phyloP scores from a whole-genome alignment of 2,113 vertebrate genomes.

The Menura novaehollandiae region DNA sequence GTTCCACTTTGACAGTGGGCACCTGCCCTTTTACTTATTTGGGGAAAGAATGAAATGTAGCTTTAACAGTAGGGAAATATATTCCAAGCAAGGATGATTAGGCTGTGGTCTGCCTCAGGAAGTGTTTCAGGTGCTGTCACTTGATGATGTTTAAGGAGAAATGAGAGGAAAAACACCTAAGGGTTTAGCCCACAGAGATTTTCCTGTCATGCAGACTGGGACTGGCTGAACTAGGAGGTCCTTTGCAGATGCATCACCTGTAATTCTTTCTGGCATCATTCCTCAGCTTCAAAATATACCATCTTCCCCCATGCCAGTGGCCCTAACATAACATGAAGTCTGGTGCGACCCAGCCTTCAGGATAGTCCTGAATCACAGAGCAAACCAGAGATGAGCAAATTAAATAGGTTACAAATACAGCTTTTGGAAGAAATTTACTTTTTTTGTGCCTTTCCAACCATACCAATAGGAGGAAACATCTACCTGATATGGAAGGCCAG shows the following conservation, averaged over 20 bases:
- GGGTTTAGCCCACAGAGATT: neutral
- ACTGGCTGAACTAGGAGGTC: neutral
- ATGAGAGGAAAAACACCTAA: neutral
- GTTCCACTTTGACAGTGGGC: neutral
- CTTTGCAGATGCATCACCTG: neutral
- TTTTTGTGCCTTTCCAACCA: neutral
- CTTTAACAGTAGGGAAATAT: neutral
- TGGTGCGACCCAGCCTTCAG: neutral
- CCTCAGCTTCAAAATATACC: neutral
- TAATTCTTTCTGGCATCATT: neutral
- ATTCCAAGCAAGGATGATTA: neutral
- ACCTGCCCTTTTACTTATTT: neutral
- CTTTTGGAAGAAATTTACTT: neutral
- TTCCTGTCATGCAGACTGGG: neutral
- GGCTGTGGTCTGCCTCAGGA: neutral
- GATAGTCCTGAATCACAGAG: neutral
- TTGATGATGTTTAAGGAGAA: neutral
- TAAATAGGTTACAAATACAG: neutral
- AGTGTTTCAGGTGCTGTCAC: neutral
- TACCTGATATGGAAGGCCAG: neutral
- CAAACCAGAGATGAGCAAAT: neutral
- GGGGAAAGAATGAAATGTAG: neutral
- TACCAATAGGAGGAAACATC: neutral
- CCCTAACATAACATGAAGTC: neutral
- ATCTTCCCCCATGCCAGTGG: neutral